Evolutionary conservation across 2,797 vertebrate species (phyloP), one percentile per base, ranked within the genome.

Genomic region (Lates japonicus): DNA sequence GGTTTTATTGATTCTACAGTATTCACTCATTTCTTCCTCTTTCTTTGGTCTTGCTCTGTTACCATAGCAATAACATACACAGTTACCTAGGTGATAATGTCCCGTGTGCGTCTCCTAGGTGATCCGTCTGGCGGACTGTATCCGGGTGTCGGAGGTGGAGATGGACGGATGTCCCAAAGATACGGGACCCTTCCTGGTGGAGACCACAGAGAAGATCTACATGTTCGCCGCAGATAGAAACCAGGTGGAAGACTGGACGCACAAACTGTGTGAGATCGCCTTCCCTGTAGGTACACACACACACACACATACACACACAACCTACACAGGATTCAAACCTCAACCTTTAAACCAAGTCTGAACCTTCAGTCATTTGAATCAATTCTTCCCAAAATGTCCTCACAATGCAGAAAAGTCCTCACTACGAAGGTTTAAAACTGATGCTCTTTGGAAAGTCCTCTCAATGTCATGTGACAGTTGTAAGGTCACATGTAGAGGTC

Each of bases 191-290:
- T 98, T 99, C 92, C 81, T 97, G 74, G 85, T 99, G 79, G 97
- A 99, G 90, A 99, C 98, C 62, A 96, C 95, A 0, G 96, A 98
- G 42, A 96, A 97, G 68, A 91, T 94, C 0, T 97, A 94, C 35
- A 86, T 97, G 39, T 96, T 99, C n/a, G 97, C 97, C 0, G 94
- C 94, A 0, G 96, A 97, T 0, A 7, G 65, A 0, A 0, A 76
- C 0, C 96, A 98, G 72, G 87, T 80, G 0, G 91, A 93, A 0
- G 90, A 90, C 57, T 99, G 98, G 98, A 95, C 95, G 1, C 87
- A 85, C 58, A 85, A 64, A 31, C 85, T 94, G 83, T 94, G 92
- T 82, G 91, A 92, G 78, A 78, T 77, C 0, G 92, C 92, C 33
- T 94, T 94, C 52, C 91, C 93, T 78, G 93, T 94, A 84, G 33